Base-by-base conservation (phyloP, 2,113 vertebrate species). In the Elephantulus edwardii region DNA sequence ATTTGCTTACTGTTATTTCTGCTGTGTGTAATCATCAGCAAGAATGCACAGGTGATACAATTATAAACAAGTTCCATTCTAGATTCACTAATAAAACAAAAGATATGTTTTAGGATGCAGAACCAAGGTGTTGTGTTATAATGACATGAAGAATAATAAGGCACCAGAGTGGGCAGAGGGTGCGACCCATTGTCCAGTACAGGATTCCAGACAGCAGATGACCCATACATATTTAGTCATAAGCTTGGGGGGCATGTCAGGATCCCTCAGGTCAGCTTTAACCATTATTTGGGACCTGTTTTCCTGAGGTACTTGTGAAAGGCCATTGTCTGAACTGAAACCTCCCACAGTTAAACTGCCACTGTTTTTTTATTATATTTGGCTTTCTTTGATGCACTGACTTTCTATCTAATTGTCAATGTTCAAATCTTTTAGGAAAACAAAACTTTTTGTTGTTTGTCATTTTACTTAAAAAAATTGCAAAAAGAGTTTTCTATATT, bases 341-440 rank as follows among this genome's bases (percentile, higher is more conserved):
- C 86, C 75, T 5, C 83, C 79, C 76, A 70, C 86, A 50, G 46
- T 7, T 6, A 1, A 38, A 19, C 83, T 46, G 79, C 64, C 77
- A 46, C 28, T 52, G 74, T 52, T 70, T 54, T 91, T 28, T 70
- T 48, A 17, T 44, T 44, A 75, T 12, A 33, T 50, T 40, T 82
- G 80, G 44, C 79, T 30, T 42, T 86, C 42, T 82, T 22, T 74
- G 30, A 30, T 86, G 84, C 80, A 52, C 17, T 92, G 93, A 90
- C 89, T 91, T 91, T 90, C n/a, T 90, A 22, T 76, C 20, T 44
- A 58, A 60, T 70, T 90, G 89, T 76, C 76, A 83, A 68, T 62
- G 92, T 95, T 74, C 50, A 70, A 75, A 85, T 81, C 72, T n/a
- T 88, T 91, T 86, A 74, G 48, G 92, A 79, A 90, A 86, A 86